Base-by-base conservation (phyloP, 2,888 invertebrate species). In the Iselma pallidipennis region DNA sequence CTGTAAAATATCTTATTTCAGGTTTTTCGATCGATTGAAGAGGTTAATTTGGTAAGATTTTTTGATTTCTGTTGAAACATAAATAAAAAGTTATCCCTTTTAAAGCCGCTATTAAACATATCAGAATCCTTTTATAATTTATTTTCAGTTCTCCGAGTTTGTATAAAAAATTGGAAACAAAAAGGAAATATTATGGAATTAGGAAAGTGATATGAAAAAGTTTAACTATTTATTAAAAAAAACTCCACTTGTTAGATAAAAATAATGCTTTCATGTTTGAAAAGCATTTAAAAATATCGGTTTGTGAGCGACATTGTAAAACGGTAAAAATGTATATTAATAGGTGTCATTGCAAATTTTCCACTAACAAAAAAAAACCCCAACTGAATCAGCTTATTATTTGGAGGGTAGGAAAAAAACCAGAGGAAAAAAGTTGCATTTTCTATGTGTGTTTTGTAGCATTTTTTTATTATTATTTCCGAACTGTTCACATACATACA, bases 321-420 rank as follows among this genome's bases (percentile, higher is more conserved):
- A 76, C 72, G 74, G 75, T 78, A 76, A 76, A 78, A 78, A n/a
- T n/a, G n/a, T 76, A 78, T 78, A 80, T 80, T 80, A 80, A 79
- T 81, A 78, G 79, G 77, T 79, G 79, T 79, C 78, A 78, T 77
- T 79, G 77, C 74, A 69, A 72, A 74, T 71, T 64, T 69, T 70
- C 75, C 77, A 73, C 76, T 29, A 29, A 29, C 3, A 29, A 29
- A 29, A 29, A 6, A 29, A 9, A 29, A 29, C 3, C 2, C 19
- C 21, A 42, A 42, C 10, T 10, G 21, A 42, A 19, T 21, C 21
- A 19, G 19, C 19, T 42, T 42, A 19, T n/a, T 42, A 42, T 42
- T 42, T 42, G 21, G 19, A 42, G 21, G 4, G 16, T 9, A 19
- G 42, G 37, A 2, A 7, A 37, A 37, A 37, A 33, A 33, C 4